These are phyloP conservation scores for Cryptomyrus ogoouensis DNA, from an alignment of 2,113 vertebrate species.

Conservation along the genomic window DNA sequence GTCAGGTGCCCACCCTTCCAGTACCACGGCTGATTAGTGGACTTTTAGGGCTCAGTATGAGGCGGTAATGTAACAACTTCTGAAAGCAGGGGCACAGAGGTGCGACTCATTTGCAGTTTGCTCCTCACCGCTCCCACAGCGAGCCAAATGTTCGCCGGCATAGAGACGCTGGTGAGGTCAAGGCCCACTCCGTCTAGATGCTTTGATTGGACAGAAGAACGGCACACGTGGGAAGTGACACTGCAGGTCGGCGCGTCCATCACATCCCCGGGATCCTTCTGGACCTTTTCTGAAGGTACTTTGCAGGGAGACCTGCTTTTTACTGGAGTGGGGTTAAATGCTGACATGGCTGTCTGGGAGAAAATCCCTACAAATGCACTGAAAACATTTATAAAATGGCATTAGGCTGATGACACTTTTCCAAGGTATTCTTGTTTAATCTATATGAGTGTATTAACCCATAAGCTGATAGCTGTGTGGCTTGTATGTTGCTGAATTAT, in stretches of 20 bases:
- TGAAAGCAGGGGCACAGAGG: not conserved
- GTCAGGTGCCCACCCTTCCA: not conserved
- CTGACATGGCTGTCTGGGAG: not conserved
- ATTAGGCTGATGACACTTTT: not conserved
- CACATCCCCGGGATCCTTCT: not conserved
- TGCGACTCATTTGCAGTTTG: not conserved
- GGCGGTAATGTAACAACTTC: not conserved
- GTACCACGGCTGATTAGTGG: not conserved
- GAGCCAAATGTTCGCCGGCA: not conserved
- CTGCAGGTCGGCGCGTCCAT: not conserved
- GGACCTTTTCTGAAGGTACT: not conserved
- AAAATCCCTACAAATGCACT: not conserved
- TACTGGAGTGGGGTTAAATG: not conserved
- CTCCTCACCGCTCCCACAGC: not conserved
- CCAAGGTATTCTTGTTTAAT: not conserved
- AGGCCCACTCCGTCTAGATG: not conserved
- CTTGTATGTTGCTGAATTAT: not conserved
- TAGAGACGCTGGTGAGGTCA: not conserved
- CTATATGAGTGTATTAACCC: not conserved
- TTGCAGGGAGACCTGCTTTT: not conserved
- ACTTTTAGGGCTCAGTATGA: not conserved
- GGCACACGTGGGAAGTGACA: not conserved
- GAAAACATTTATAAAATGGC: not conserved
- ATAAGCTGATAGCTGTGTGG: not conserved
- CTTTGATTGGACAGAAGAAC: not conserved